phyloP scores from a whole-genome alignment of 2,888 invertebrate genomes.

The Trissolcus japonicus region DNA sequence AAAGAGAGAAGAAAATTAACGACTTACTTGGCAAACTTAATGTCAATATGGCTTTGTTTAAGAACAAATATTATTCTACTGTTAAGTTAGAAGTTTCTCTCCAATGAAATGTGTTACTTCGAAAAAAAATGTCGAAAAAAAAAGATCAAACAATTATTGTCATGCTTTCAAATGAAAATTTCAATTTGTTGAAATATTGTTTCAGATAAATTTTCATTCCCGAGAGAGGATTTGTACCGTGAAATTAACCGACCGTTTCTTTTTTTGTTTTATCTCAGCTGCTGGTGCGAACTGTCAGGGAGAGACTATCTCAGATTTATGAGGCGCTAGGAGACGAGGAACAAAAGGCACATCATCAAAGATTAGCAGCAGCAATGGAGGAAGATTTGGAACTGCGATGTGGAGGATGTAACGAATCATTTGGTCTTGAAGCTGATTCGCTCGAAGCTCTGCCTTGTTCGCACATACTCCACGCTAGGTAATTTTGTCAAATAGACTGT shows the following conservation, averaged over 20 bases:
- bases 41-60: slow-evolving; percentile 14
- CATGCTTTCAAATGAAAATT: not conserved
- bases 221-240: not conserved
- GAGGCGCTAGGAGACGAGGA: slow-evolving; percentile 88
- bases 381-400: slow-evolving; percentile 87
- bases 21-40: slow-evolving; percentile 1
- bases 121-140: too few relatives aligned
- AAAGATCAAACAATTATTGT: too few relatives aligned
- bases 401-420: slow-evolving; percentile 87
- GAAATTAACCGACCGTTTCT: not conserved
- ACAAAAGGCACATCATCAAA: slow-evolving; percentile 85
- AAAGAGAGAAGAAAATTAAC: slow-evolving; percentile 1
- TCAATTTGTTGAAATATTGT: not conserved
- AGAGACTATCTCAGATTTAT: slow-evolving; percentile 88
- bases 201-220: not conserved
- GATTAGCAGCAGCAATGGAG: slow-evolving; percentile 82
- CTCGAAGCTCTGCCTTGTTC: slow-evolving; percentile 91
- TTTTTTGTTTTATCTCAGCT: slow-evolving; percentile 77
- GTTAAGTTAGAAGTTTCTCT: not conserved
- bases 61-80: slow-evolving; percentile 2
- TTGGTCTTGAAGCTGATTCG: slow-evolving; percentile 84
- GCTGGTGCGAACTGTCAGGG: slow-evolving; percentile 86
- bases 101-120: not conserved
- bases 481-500: slow-evolving; percentile 49
- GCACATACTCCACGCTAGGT: slow-evolving; percentile 91